These are phyloP conservation scores for Phrynocephalus vlangalii DNA, from an alignment of 2,797 vertebrate species.

Conservation along the genomic window DNA sequence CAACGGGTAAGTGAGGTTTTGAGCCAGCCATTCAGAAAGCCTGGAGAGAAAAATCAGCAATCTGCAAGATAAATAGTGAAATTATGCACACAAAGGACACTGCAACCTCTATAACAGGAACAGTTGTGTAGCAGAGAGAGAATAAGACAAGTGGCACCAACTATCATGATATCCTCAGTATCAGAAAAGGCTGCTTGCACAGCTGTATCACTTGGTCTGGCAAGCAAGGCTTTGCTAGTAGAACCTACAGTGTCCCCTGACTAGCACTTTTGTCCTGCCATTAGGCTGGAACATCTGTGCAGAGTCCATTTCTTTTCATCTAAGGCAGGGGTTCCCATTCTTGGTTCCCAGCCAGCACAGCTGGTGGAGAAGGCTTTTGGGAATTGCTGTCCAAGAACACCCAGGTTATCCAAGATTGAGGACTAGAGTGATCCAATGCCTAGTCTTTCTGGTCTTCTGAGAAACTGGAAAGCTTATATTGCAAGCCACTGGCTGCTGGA, in stretches of 20 bases:
- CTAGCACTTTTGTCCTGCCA: not conserved
- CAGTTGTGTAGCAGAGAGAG: not conserved
- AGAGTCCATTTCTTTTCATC: not conserved
- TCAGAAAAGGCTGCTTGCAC: no score
- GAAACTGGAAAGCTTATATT: not conserved
- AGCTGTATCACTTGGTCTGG: not conserved
- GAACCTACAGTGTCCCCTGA: not conserved
- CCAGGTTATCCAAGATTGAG: no score
- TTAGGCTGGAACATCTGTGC: not conserved
- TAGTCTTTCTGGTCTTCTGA: no score
- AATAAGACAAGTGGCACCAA: not conserved
- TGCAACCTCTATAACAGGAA: not conserved
- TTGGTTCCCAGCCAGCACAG: no score
- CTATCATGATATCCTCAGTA: no score
- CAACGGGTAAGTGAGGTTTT: not conserved
- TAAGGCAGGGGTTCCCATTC: not conserved
- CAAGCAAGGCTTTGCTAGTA: not conserved
- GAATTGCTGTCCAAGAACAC: no score
- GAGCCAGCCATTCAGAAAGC: not conserved
- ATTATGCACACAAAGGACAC: not conserved
- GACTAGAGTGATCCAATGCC: no score
- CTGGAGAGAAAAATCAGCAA: no score
- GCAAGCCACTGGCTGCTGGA: not conserved
- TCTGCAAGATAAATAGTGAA: not conserved
- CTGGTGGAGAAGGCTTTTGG: no score